These are phyloP conservation scores for Rafetus swinhoei DNA, from an alignment of 2,113 vertebrate species.

Conservation along the genomic window DNA sequence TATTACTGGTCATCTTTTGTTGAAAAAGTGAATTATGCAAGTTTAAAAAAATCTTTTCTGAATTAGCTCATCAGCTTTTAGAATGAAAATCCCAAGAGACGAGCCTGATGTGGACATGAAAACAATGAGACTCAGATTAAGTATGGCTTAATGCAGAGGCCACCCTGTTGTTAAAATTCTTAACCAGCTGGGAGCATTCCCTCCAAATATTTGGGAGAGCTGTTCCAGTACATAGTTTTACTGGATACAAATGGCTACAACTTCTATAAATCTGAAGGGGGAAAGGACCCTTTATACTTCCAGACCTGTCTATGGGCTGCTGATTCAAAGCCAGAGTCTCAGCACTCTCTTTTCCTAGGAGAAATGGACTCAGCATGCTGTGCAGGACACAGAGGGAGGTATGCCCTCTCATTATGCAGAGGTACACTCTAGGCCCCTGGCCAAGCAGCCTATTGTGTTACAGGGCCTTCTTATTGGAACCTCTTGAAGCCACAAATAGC, in stretches of 20 bases:
- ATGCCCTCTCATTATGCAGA: background rate
- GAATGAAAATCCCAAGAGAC: slow-evolving; percentile 28
- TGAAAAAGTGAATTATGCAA: background rate
- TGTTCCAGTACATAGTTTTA: background rate
- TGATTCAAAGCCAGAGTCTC: background rate
- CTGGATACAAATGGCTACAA: background rate
- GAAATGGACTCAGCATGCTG: rapidly evolving
- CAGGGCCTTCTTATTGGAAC: rapidly evolving
- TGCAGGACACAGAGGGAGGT: background rate
- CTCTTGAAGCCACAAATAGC: background rate
- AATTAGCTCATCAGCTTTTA: background rate
- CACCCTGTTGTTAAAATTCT: background rate
- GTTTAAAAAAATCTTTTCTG: background rate
- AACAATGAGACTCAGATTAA: background rate
- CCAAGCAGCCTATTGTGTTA: background rate
- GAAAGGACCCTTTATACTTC: background rate
- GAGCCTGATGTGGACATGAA: slow-evolving; percentile 8
- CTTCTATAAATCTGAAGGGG: background rate
- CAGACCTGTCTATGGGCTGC: background rate
- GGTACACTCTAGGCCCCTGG: background rate
- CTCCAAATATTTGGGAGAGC: background rate
- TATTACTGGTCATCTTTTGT: slow-evolving; percentile 18
- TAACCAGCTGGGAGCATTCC: background rate
- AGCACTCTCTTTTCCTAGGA: rapidly evolving
- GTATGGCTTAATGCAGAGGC: slow-evolving; percentile 9